phyloP scores from a whole-genome alignment of 2,888 invertebrate species.

The Andrena camellia region DNA sequence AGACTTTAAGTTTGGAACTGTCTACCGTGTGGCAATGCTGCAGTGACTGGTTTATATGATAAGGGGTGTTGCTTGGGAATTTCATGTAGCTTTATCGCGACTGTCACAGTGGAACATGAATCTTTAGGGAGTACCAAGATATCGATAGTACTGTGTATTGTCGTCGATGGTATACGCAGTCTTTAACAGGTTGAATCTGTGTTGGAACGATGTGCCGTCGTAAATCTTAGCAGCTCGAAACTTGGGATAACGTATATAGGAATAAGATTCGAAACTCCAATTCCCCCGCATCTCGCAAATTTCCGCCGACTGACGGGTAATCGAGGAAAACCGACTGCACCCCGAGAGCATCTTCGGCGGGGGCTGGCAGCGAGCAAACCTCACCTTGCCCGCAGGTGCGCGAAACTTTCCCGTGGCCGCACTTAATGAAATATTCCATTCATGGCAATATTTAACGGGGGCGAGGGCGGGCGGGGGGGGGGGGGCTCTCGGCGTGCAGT shows the following conservation, averaged over 20 bases:
- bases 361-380: background rate
- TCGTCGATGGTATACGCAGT: too few relatives aligned
- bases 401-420: constrained; percentile 43
- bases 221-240: constrained; percentile 12
- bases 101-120: too few relatives aligned
- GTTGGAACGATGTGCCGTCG: background rate
- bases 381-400: constrained; percentile 30
- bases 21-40: background rate
- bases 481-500: constrained; percentile 35
- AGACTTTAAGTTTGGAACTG: background rate
- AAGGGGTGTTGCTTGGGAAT: too few relatives aligned
- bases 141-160: too few relatives aligned
- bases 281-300: background rate
- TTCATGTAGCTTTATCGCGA: background rate
- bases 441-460: constrained; percentile 65
- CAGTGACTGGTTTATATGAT: background rate
- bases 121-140: too few relatives aligned
- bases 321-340: constrained; percentile 2
- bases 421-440: constrained; percentile 71
- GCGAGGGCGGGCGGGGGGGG: background rate
- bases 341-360: constrained; percentile 1
- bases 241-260: background rate
- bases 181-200: background rate
- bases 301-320: background rate
- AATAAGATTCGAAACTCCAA: background rate